Evolutionary conservation across 2,797 vertebrate species (phyloP).

Genomic region (Myotis daubentonii): DNA sequence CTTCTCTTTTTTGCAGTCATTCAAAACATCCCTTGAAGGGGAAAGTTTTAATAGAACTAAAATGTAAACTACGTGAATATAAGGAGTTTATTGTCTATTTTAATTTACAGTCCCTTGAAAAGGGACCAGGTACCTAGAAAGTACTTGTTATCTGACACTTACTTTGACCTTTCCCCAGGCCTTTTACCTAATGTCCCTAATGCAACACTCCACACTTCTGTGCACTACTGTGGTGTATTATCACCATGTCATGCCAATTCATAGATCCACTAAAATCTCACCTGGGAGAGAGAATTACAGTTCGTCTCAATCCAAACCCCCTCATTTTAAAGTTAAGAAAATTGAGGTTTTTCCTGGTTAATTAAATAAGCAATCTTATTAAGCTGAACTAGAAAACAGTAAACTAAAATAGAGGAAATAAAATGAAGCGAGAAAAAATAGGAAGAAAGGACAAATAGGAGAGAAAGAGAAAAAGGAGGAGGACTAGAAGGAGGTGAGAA

Average conservation of each 20-base stretch:
- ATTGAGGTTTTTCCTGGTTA: neutral
- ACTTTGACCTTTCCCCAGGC: neutral
- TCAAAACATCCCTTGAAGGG: neutral
- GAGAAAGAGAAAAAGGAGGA: neutral
- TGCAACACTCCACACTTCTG: neutral
- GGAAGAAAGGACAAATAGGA: neutral
- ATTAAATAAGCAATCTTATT: neutral
- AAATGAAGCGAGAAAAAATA: conserved; percentile 26
- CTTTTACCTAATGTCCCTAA: neutral
- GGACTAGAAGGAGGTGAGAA: neutral
- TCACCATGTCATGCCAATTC: neutral
- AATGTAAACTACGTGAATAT: neutral
- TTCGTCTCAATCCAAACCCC: neutral
- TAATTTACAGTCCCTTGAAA: neutral
- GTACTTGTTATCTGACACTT: neutral
- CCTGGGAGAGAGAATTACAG: neutral
- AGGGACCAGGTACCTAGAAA: neutral
- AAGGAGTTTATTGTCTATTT: neutral
- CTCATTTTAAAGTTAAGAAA: neutral
- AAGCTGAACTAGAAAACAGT: neutral
- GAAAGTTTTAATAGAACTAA: conserved; percentile 8
- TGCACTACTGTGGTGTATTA: too few relatives aligned
- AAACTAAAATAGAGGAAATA: neutral
- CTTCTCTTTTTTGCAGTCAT: neutral
- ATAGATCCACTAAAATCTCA: neutral